These are phyloP conservation scores for Drosophila pandora DNA, from an alignment of 1,140 invertebrate species.

Conservation along the genomic window DNA sequence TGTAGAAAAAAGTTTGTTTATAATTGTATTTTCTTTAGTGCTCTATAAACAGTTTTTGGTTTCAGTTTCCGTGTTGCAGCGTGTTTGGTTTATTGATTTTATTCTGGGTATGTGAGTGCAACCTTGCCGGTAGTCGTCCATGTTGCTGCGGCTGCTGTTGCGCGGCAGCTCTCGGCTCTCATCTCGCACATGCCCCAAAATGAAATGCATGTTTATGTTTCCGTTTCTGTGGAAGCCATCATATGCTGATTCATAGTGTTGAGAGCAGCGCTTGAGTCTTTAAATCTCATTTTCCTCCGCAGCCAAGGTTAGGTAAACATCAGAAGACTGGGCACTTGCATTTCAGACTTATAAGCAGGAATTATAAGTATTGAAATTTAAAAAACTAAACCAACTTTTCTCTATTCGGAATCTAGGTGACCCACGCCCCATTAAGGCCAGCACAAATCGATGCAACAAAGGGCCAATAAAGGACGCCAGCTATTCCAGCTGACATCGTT, in stretches of 20 bases:
- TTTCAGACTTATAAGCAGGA: not conserved
- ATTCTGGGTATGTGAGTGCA: slow-evolving; percentile 48
- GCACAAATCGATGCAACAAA: slow-evolving; percentile 7
- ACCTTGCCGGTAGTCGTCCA: slow-evolving; percentile 40
- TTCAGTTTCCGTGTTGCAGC: slow-evolving; percentile 5
- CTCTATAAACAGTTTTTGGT: not conserved
- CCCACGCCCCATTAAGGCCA: slow-evolving; percentile 22
- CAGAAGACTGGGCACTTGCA: too few relatives aligned
- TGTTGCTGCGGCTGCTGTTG: slow-evolving; percentile 23
- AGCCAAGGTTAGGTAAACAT: slow-evolving; percentile 34
- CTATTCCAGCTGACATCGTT: slow-evolving; percentile 25
- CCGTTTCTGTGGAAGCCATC: slow-evolving; percentile 48
- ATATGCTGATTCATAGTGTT: slow-evolving; percentile 45
- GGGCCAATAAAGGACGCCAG: slow-evolving; percentile 21
- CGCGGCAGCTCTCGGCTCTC: slow-evolving; percentile 42
- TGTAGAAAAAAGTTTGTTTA: too few relatives aligned
- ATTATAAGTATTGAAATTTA: not conserved
- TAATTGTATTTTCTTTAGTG: not conserved
- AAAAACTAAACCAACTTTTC: not conserved
- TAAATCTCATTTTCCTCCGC: slow-evolving; percentile 7
- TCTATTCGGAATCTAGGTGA: slow-evolving; percentile 15
- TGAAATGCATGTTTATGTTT: slow-evolving; percentile 60
- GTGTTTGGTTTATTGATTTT: slow-evolving; percentile 69
- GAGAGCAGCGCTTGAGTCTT: slow-evolving; percentile 21
- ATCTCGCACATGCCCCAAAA: slow-evolving; percentile 63